Percentiles rank a stretch among this genome's conserved stretches.
phyloP scores from a whole-genome alignment of 2,888 invertebrate species.

The Spisula solida region DNA sequence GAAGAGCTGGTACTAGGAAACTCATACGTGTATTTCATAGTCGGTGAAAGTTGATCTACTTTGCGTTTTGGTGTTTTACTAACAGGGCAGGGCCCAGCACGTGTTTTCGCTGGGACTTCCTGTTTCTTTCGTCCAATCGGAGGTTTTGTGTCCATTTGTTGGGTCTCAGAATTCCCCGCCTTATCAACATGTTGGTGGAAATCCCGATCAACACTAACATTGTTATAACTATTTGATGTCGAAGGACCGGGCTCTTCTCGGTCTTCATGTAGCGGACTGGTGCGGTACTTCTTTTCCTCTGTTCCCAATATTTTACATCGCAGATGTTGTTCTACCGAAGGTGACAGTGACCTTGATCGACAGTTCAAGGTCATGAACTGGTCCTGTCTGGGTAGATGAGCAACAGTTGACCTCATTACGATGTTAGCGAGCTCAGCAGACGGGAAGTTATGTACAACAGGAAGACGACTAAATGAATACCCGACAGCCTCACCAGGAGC shows the following conservation, averaged over 20 bases:
- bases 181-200: neutral
- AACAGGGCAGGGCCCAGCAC: constrained; percentile 54
- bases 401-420: constrained; percentile 89
- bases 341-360: constrained; percentile 55
- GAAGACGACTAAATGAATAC: constrained; percentile 88
- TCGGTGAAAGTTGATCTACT: constrained; percentile 63
- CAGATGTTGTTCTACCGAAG: constrained; percentile 43
- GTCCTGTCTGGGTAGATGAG: constrained; percentile 79
- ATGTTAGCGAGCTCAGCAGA: constrained; percentile 72
- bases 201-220: neutral
- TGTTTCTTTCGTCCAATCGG: constrained; percentile 59
- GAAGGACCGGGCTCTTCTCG: constrained; percentile 55
- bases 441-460: constrained; percentile 85
- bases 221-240: constrained; percentile 55
- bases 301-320: constrained; percentile 34
- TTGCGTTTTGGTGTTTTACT: constrained; percentile 61
- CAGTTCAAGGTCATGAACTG: constrained; percentile 69
- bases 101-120: constrained; percentile 36
- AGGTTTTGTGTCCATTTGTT: constrained; percentile 46
- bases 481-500: constrained; percentile 91
- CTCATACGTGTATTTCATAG: constrained; percentile 50
- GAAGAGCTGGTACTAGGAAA: constrained; percentile 25
- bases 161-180: neutral
- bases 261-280: constrained; percentile 20
- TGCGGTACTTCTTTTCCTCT: constrained; percentile 32